A percentile compares a stretch with the other conserved stretches of the same genome.
Evolutionary conservation across 2,888 invertebrate species (phyloP).

Genomic region (Physocephala rufipes): DNA sequence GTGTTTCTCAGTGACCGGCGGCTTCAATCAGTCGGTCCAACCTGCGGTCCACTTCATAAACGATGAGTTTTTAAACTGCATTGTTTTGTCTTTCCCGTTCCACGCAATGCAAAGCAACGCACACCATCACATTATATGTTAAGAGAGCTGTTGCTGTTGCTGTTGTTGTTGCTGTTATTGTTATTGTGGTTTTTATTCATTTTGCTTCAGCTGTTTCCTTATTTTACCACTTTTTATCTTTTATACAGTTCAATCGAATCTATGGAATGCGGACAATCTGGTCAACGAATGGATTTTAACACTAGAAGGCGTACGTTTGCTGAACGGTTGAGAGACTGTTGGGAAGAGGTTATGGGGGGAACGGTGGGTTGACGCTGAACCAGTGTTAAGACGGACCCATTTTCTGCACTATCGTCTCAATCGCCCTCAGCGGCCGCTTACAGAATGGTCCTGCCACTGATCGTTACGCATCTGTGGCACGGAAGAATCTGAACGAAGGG

Average conservation of each 20-base stretch:
- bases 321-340: background rate
- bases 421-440: background rate
- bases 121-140: background rate
- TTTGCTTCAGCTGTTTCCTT: background rate
- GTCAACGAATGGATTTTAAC: slow-evolving; percentile 58
- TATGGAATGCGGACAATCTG: slow-evolving; percentile 62
- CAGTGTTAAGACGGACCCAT: background rate
- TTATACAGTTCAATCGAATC: slow-evolving; percentile 53
- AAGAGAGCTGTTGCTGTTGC: background rate
- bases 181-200: background rate
- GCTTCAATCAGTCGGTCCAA: background rate
- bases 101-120: slow-evolving; percentile 2
- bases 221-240: too few species aligned
- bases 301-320: slow-evolving; percentile 43
- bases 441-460: background rate
- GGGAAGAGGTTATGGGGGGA: too few species aligned
- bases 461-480: background rate
- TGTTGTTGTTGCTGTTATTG: slow-evolving; percentile 1
- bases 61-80: background rate
- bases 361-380: too few species aligned
- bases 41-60: background rate
- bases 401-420: background rate
- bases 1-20: too few species aligned
- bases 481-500: background rate
- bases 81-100: slow-evolving; percentile 18